Evolutionary conservation across 2,797 vertebrate genomes (phyloP).

Genomic region (Neosilurus mollespiculum): DNA sequence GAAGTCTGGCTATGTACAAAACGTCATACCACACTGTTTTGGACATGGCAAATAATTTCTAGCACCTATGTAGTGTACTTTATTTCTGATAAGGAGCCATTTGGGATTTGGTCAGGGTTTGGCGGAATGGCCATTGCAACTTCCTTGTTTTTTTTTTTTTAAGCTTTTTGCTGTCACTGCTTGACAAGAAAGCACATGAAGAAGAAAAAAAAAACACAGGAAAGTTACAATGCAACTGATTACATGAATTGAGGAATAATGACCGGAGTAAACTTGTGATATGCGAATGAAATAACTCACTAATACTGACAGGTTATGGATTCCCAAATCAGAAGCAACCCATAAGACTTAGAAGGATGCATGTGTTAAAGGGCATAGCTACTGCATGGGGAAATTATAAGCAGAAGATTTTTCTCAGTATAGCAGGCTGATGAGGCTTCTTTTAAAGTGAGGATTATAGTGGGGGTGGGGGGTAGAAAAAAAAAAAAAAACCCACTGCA

Average conservation of each 20-base stretch:
- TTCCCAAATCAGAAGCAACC: constrained; percentile 62
- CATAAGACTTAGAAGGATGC: constrained; percentile 70
- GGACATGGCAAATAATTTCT: constrained; percentile 19
- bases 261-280: constrained; percentile 40
- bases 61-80: constrained; percentile 15
- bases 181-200: constrained; percentile 65
- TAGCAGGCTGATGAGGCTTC: background rate
- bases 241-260: constrained; percentile 66
- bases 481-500: constrained; percentile 18
- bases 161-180: constrained; percentile 62
- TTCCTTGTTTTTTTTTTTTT: constrained; percentile 62
- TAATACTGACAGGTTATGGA: constrained; percentile 69
- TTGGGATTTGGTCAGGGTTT: constrained; percentile 61
- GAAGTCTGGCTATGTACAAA: constrained; percentile 26
- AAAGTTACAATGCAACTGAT: constrained; percentile 74
- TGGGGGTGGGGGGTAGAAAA: background rate
- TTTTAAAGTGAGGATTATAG: constrained; percentile 18
- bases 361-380: constrained; percentile 78
- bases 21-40: constrained; percentile 12
- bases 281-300: constrained; percentile 70
- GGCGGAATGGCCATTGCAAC: constrained; percentile 75
- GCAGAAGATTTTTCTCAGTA: background rate
- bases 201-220: constrained; percentile 55
- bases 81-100: constrained; percentile 18
- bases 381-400: constrained; percentile 48